Evolutionary conservation across 2,888 invertebrate species (phyloP), one percentile per base, ranked within the genome.

Genomic region (Pachymerium ferrugineum): DNA sequence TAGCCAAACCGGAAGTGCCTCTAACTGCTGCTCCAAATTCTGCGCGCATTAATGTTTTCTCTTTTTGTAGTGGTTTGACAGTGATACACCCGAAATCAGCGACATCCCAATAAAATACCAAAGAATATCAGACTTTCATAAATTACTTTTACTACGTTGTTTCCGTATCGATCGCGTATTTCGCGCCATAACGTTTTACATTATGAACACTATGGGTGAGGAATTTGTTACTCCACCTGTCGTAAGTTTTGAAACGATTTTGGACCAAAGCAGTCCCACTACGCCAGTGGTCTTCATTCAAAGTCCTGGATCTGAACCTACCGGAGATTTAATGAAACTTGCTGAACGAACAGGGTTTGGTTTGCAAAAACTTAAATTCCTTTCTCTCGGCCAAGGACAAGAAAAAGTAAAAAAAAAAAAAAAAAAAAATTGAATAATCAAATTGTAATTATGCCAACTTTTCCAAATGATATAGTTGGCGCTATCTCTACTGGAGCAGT

Each of bases 81-180:
- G 88, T 80, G 94, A 95, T 80, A 86, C 86, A 12, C 94, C 94
- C 0, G 95, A 96, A 83, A 86, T 88, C 0, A 82, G 83, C 14
- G 83, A 86, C 0, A 88, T 90, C 79, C 95, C 95, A 0, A 85
- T 87, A 78, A 85, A 85, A 1, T 94, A 92, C 82, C 87, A 88
- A n/a, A 83, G 86, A 3, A 80, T 92, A 77, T 83, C 84, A 22
- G 86, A 89, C 0, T 85, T 89, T 80, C 85, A 93, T 81, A 83
- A 88, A 74, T 84, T 96, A 73, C 90, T 95, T 91, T 81, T 96
- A 74, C 84, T 96, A 72, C 87, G 95, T 19, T 96, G 95, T 81
- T 94, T 96, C 85, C 88, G 95, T 28, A 88, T 93, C 19, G 96
- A 96, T 84, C 87, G 95, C 76, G 90, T 95, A 73, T 93, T 91